These are phyloP conservation scores for Tigriopus japonicus DNA, from an alignment of 1,140 invertebrate genomes.

Conservation along the genomic window DNA sequence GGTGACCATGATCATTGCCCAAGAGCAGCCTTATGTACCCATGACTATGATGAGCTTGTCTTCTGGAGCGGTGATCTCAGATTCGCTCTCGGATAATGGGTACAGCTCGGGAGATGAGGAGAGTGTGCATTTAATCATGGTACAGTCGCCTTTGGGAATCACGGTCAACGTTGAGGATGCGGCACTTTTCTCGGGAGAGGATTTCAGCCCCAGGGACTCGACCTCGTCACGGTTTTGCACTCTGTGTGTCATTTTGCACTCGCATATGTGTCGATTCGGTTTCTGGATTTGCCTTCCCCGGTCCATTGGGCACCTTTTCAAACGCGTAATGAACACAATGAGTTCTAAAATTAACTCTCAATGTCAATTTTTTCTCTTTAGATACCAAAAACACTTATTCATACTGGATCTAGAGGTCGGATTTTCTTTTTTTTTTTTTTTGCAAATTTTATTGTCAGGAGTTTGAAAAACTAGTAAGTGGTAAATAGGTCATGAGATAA, in stretches of 20 bases:
- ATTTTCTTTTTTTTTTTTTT: no score
- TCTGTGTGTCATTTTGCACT: not conserved
- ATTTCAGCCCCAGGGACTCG: constrained; percentile 14
- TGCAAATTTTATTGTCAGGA: no score
- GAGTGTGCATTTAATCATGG: not conserved
- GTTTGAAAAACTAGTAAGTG: no score
- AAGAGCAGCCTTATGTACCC: constrained; percentile 15
- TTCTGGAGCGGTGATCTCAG: not conserved
- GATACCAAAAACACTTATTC: no score
- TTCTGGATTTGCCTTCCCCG: no score
- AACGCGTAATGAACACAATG: no score
- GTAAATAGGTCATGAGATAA: no score
- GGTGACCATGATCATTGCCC: constrained; percentile 19
- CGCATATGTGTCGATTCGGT: no score
- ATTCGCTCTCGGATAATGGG: not conserved
- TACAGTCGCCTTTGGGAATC: constrained; percentile 9
- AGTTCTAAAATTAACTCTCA: no score
- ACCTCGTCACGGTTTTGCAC: constrained; percentile 10
- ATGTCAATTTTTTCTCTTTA: no score
- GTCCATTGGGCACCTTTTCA: no score
- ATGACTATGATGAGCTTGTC: not conserved
- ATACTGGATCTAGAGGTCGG: no score
- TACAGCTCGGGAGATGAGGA: not conserved
- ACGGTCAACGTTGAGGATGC: constrained; percentile 9
- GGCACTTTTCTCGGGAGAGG: constrained; percentile 14